Evolutionary conservation across 2,888 invertebrate genomes (phyloP), one percentile per base, ranked within the genome.

Genomic region (Lomographa bimaculata): DNA sequence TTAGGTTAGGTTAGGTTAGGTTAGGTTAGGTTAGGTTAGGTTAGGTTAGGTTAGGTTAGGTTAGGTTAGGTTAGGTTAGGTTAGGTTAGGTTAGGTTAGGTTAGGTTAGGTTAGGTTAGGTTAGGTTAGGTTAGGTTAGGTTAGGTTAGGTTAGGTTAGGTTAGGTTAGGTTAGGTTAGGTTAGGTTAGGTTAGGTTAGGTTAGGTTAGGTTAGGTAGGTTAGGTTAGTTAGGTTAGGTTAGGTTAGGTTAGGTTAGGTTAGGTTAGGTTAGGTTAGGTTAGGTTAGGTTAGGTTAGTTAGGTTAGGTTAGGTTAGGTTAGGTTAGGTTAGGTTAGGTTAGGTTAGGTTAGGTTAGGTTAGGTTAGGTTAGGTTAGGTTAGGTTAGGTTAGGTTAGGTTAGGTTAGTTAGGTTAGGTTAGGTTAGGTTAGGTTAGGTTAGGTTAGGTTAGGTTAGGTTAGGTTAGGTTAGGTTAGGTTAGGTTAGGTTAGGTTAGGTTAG

Each of bases 31-130:
- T 38, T 38, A 30, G 30, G 38, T 38, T 38, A 38, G 39, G 39
- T 39, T 39, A 32, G 38, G 38, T 39, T 39, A 39, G 38, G 38
- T 39, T 39, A 39, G 38, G 37, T 33, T 33, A 33, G 33, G 33
- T 33, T 33, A 33, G 37, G 28, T 37, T 28, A 28, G 37, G 28
- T 36, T 37, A 28, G 28, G 37, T 37, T 37, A 37, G 37, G 37
- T 37, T 37, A 28, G 28, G 38, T 39, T 39, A 39, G 30, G 30
- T 39, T 39, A 30, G 38, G 37, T 37, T 37, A 37, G 37, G 37
- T 37, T 37, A 28, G 37, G 37, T 37, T 37, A 37, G 37, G 37
- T 37, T 37, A 32, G 38, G 38, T 32, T 38, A 26, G 38, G 38
- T 32, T 38, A 24, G 38, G 38, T 38, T 38, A 24, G 38, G 38